Base-by-base conservation (phyloP, 2,797 vertebrate species). In the Melanotaenia trifasciata region DNA sequence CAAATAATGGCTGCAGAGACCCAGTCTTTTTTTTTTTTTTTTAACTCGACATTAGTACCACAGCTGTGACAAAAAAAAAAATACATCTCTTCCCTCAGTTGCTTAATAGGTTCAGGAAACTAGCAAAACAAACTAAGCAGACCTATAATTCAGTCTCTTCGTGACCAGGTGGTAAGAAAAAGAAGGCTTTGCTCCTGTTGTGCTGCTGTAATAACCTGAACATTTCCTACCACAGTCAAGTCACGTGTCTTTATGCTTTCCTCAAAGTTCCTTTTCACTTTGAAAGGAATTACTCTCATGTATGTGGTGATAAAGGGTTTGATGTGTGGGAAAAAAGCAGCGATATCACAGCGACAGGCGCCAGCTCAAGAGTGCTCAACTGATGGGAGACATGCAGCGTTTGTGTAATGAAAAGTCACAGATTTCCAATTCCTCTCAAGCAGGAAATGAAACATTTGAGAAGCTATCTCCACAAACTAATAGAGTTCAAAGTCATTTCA, bases 381-480 rank as follows among this genome's bases (percentile, higher is more conserved):
- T 22, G 78, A 84, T 59, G 57, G 73, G 33, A 81, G 58, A 67
- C 73, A 59, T 11, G 77, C 83, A 62, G 82, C 9, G 68, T 61
- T 76, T 67, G 65, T 80, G 35, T 72, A 83, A 79, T 77, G 64
- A 70, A 26, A 82, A 78, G 68, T 45, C 1, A 32, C 24, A 2
- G 57, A 72, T 83, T 88, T 80, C 57, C 79, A 72, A 63, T 79
- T 86, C 50, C 70, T 70, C 68, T 83, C 60, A 30, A 60, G 59
- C 68, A 64, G 72, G 64, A 84, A 83, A 87, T 70, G 63, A 81
- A 76, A 78, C 53, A 24, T 84, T 75, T 61, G 53, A 59, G 63
- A 69, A 28, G 58, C 57, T 22, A 64, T 65, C 18, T 64, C 36
- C 0, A 6, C 64, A 79, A 71, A 83, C 40, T 43, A 32, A 80